phyloP scores from a whole-genome alignment of 2,797 vertebrate species.

The Darevskia mixta region DNA sequence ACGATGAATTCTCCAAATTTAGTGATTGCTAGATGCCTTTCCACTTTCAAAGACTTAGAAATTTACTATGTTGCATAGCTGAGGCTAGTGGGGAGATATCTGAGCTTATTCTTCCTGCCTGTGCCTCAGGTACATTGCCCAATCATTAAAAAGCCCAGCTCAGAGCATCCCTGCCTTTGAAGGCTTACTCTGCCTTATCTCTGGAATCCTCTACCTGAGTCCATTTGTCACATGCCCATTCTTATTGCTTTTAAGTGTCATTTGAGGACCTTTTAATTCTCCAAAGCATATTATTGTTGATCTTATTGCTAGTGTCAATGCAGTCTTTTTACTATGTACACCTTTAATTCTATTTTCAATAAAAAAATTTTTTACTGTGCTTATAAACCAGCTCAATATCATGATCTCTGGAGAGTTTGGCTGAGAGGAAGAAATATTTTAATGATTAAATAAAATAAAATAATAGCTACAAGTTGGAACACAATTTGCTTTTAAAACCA shows the following conservation, averaged over 20 bases:
- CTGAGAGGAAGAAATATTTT: not conserved
- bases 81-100: too few species aligned
- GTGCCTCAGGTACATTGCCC: too few species aligned
- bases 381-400: not conserved
- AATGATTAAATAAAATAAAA: not conserved
- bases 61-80: too few species aligned
- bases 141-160: not conserved
- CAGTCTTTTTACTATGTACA: not conserved
- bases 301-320: not conserved
- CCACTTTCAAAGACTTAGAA: too few species aligned
- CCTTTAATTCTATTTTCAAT: not conserved
- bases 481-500: not conserved
- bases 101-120: not conserved
- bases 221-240: too few species aligned
- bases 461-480: not conserved
- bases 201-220: not conserved
- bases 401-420: not conserved
- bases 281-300: not conserved
- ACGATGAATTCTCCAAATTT: too few species aligned
- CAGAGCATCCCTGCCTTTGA: not conserved
- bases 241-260: too few species aligned
- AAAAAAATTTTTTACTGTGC: not conserved
- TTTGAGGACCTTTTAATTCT: too few species aligned
- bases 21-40: too few species aligned
- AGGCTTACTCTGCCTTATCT: not conserved